Evolutionary conservation across 1,140 invertebrate species (phyloP).

Genomic region (Pseudomyrmex cubaensis): DNA sequence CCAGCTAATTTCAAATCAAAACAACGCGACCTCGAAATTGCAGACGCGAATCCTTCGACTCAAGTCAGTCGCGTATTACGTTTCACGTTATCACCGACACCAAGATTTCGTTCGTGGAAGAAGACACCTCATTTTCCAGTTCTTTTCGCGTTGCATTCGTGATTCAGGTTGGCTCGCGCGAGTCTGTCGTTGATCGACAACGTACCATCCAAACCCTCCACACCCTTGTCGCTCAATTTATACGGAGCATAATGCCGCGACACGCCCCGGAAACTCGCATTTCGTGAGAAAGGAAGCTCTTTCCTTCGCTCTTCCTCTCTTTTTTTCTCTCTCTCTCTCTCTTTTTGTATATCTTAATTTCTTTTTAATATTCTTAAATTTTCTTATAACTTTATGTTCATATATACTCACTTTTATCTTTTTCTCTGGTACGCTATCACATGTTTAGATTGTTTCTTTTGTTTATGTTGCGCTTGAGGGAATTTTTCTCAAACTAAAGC

Average conservation of each 20-base stretch:
- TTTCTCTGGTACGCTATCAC: too few species aligned
- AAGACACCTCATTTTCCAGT: slow-evolving; percentile 44
- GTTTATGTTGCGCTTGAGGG: too few species aligned
- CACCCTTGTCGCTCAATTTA: slow-evolving; percentile 45
- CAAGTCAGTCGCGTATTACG: background rate
- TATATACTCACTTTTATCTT: too few species aligned
- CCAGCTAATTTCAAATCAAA: slow-evolving; percentile 24
- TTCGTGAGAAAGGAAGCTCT: slow-evolving; percentile 57
- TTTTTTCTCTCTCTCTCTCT: background rate
- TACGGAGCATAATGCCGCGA: slow-evolving; percentile 36
- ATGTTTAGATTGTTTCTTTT: too few species aligned
- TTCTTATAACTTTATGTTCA: too few species aligned
- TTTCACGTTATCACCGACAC: background rate
- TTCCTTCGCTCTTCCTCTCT: too few species aligned
- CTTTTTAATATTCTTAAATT: too few species aligned
- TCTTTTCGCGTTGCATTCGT: slow-evolving; percentile 23
- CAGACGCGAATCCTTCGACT: background rate
- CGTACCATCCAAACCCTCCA: slow-evolving; percentile 9
- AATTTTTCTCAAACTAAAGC: too few species aligned
- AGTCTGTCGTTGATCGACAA: slow-evolving; percentile 23
- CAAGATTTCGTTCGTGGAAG: slow-evolving; percentile 8
- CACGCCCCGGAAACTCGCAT: slow-evolving; percentile 57
- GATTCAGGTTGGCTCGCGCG: slow-evolving; percentile 8
- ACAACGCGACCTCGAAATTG: background rate
- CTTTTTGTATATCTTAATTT: too few species aligned